A percentile compares a stretch with the other conserved stretches of the same genome.
phyloP scores from a whole-genome alignment of 2,113 vertebrate species.

The Piprites chloris region DNA sequence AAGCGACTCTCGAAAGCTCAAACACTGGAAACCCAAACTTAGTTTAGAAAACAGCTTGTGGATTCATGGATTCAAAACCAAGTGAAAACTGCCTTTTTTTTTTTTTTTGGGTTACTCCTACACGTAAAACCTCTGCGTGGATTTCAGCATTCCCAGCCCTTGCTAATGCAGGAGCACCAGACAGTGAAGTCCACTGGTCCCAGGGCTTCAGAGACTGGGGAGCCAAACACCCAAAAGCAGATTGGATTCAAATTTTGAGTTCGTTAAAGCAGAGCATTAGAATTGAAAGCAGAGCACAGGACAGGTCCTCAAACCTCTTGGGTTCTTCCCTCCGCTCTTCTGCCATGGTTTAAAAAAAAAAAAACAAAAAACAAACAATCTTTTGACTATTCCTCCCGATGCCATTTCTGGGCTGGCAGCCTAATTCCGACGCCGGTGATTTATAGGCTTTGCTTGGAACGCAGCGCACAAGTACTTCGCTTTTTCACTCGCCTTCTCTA shows the following conservation, averaged over 20 bases:
- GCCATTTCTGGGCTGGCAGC: background rate
- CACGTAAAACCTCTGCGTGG: accelerated
- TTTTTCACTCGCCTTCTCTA: background rate
- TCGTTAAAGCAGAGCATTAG: background rate
- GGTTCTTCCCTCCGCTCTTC: background rate
- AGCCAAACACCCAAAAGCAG: background rate
- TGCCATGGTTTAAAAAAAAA: background rate
- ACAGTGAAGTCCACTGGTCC: background rate
- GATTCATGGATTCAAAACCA: background rate
- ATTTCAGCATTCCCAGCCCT: background rate
- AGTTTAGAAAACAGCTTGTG: background rate
- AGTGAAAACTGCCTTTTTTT: background rate
- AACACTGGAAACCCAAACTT: background rate
- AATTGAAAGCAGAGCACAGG: background rate
- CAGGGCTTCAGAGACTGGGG: accelerated
- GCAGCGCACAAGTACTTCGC: background rate
- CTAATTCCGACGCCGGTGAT: accelerated
- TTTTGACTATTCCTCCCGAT: background rate
- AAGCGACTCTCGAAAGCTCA: accelerated
- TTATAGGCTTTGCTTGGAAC: background rate
- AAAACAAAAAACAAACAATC: background rate
- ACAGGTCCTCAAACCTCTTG: background rate
- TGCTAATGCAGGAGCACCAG: background rate
- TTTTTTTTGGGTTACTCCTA: background rate
- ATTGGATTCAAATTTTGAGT: background rate